phyloP scores from a whole-genome alignment of 2,797 vertebrate genomes.

The Bradypodion pumilum region DNA sequence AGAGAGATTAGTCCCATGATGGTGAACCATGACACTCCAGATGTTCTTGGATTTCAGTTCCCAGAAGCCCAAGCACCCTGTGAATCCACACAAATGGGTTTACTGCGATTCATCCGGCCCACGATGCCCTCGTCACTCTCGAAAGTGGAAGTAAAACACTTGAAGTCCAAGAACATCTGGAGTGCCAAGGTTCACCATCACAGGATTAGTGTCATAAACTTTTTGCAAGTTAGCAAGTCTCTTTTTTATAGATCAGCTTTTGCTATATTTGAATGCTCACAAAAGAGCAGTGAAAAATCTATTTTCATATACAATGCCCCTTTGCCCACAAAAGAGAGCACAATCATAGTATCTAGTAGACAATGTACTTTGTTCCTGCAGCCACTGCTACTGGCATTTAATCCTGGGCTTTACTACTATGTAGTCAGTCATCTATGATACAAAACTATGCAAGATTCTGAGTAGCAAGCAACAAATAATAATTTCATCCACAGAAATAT shows the following conservation, averaged over 20 bases:
- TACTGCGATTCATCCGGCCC: no score
- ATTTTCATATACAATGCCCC: background rate
- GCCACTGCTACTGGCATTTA: background rate
- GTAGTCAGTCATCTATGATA: background rate
- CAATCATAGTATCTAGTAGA: background rate
- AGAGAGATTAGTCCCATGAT: slow-evolving; percentile 24
- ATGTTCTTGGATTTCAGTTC: no score
- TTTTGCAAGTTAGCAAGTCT: slow-evolving; percentile 47
- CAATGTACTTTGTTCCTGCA: background rate
- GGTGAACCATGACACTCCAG: no score
- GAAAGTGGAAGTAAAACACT: no score
- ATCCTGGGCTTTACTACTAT: background rate
- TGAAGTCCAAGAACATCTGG: no score
- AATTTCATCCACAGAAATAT: background rate
- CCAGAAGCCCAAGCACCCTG: no score
- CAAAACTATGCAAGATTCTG: background rate
- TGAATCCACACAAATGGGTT: no score
- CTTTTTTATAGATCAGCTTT: background rate
- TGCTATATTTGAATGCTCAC: slow-evolving; percentile 37
- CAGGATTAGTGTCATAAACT: slow-evolving; percentile 33
- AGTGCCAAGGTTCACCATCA: no score
- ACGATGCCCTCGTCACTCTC: no score
- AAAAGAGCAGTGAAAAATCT: background rate
- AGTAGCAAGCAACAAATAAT: background rate
- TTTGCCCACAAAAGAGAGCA: background rate